Evolutionary conservation across 1,140 invertebrate species (phyloP).

Genomic region (Brachionus asplanchnoidis): DNA sequence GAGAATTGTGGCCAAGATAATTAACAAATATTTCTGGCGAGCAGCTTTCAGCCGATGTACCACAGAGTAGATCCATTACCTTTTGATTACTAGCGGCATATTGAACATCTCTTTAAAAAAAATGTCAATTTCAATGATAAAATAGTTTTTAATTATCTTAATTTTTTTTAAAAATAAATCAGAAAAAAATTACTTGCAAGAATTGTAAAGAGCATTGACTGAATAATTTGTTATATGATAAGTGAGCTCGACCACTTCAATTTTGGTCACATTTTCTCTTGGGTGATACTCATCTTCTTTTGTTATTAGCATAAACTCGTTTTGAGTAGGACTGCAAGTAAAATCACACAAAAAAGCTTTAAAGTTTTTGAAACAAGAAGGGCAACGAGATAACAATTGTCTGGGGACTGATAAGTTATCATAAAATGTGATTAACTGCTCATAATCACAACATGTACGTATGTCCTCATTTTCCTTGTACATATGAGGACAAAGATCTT

Average conservation of each 20-base stretch:
- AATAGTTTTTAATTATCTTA: too few relatives aligned
- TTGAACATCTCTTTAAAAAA: conserved; percentile 23
- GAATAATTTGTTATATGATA: conserved; percentile 14
- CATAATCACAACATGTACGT: conserved; percentile 10
- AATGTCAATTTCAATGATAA: too few relatives aligned
- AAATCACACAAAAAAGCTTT: conserved; percentile 36
- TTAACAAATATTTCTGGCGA: neutral
- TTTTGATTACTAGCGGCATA: conserved; percentile 37
- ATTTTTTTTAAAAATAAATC: neutral
- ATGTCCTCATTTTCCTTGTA: conserved; percentile 28
- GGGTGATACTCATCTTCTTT: neutral
- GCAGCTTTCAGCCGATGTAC: conserved; percentile 5
- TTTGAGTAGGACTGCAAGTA: conserved; percentile 11
- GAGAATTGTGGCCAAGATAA: conserved; percentile 29
- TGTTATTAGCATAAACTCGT: neutral
- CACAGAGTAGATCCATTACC: conserved; percentile 38
- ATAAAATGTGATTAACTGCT: neutral
- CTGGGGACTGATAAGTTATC: conserved; percentile 25
- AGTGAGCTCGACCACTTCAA: neutral
- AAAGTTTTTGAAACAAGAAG: conserved; percentile 38
- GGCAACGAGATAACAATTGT: conserved; percentile 31
- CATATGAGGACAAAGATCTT: conserved; percentile 15
- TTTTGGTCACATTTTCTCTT: neutral
- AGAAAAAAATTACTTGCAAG: conserved; percentile 11
- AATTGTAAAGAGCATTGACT: conserved; percentile 7